A percentile compares a stretch with the other conserved stretches of the same genome.
phyloP scores from a whole-genome alignment of 2,797 vertebrate genomes.

The Parotocinclus haroldoi region DNA sequence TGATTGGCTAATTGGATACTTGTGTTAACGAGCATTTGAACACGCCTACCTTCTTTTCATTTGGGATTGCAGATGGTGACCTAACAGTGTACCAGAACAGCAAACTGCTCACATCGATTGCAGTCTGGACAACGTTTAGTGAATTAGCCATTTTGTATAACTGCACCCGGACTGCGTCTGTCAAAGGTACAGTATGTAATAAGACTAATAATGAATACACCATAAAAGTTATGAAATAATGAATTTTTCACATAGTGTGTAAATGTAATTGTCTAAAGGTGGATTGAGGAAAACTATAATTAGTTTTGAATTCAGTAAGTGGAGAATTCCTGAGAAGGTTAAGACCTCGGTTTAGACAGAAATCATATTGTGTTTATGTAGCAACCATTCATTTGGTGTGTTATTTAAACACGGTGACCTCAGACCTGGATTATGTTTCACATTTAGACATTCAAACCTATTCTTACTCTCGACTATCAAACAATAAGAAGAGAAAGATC shows the following conservation, averaged over 20 bases:
- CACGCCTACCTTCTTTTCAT: background rate
- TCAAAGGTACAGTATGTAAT: constrained; percentile 75
- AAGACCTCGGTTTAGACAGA: no score
- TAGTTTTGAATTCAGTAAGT: no score
- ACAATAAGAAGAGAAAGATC: no score
- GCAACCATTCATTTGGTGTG: constrained; percentile 6
- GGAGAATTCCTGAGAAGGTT: no score
- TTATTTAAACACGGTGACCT: constrained; percentile 27
- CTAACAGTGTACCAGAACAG: constrained; percentile 89
- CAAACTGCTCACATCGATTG: constrained; percentile 82
- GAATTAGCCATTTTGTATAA: constrained; percentile 93
- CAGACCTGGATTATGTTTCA: constrained; percentile 13
- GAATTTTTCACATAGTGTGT: no score
- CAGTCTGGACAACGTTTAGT: constrained; percentile 87
- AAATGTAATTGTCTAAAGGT: no score
- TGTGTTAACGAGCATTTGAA: no score
- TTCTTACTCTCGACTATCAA: background rate
- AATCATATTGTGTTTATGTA: no score
- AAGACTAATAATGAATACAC: no score
- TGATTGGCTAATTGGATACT: no score
- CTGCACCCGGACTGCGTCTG: constrained; percentile 88
- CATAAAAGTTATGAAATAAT: no score
- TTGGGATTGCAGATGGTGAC: constrained; percentile 76
- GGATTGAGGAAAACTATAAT: no score
- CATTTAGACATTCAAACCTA: background rate